These are phyloP conservation scores for Ceratina australensis DNA, from an alignment of 1,140 invertebrate genomes.

Conservation along the genomic window DNA sequence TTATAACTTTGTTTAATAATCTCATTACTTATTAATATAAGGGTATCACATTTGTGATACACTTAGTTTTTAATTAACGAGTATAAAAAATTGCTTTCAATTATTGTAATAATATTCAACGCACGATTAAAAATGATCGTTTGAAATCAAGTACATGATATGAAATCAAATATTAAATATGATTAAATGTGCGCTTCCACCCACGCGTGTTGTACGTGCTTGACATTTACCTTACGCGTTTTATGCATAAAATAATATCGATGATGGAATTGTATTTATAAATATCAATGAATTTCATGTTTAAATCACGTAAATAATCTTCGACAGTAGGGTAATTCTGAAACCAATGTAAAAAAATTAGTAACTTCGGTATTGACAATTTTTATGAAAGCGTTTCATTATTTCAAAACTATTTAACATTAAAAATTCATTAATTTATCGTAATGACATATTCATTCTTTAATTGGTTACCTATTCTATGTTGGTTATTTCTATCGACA, in stretches of 20 bases:
- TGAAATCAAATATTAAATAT: no score
- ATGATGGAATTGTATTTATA: background rate
- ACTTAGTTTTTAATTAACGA: background rate
- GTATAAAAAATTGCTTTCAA: background rate
- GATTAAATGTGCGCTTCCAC: background rate
- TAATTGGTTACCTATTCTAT: no score
- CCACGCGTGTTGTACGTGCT: background rate
- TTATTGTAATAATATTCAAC: background rate
- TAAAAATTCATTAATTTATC: background rate
- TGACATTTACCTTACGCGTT: background rate
- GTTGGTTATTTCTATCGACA: no score
- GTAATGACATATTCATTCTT: background rate
- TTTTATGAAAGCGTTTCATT: background rate
- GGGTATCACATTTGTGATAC: background rate
- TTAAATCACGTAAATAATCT: no score
- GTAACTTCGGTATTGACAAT: no score
- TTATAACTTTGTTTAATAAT: conserved; percentile 32
- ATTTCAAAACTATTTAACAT: background rate
- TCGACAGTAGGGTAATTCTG: no score
- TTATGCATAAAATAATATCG: background rate
- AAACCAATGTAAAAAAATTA: no score
- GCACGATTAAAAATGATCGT: background rate
- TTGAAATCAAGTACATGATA: background rate
- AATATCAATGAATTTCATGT: background rate
- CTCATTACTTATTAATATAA: background rate